Base-by-base conservation (phyloP, 1,140 invertebrate species). In the Brachionus sp. region DNA sequence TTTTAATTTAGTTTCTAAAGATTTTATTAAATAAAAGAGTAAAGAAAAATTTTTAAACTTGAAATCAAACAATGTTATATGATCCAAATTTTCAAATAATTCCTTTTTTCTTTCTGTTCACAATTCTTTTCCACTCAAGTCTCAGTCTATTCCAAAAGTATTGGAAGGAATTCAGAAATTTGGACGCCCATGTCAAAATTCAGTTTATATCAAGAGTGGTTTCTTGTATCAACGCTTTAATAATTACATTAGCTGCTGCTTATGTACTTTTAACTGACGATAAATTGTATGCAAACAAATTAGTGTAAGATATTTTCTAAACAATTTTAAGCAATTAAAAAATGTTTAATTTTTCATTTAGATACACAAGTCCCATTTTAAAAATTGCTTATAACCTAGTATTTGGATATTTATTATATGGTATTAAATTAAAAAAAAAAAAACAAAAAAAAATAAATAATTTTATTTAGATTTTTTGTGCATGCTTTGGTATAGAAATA, bases 191-290 rank as follows among this genome's bases (percentile, higher is more conserved):
- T 12, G 16, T 62, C 29, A 50, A 80, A 80, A 44, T 62, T 2
- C 46, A 80, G 13, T 62, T 66, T 19, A 19, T 80, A 13, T 80
- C 50, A 13, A 57, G 77, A 66, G 35, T 62, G 19, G 77, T 80
- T 37, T 80, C 77, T 6, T 62, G 50, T 66, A 23, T 80, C 0
- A 50, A 80, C 16, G 77, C 77, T 10, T 23, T 80, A 3, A 12
- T 80, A 9, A 50, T 62, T 5, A 80, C 77, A 42, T n/a, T 80
- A 57, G 16, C 39, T 5, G 50, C 33, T 5, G n/a, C 39, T 80
- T 66, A 39, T n/a, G 39, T 80, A 37, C 39, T 80, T 10, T 9
- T 37, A 9, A 23, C 33, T 5, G 77, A 80, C 29, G 12, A 57
- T 37, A 33, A 80, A 6, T 19, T 80, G 3, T 37, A 39, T 12